phyloP scores from a whole-genome alignment of 2,888 invertebrate genomes.

The Eudasyphora cyanicolor region DNA sequence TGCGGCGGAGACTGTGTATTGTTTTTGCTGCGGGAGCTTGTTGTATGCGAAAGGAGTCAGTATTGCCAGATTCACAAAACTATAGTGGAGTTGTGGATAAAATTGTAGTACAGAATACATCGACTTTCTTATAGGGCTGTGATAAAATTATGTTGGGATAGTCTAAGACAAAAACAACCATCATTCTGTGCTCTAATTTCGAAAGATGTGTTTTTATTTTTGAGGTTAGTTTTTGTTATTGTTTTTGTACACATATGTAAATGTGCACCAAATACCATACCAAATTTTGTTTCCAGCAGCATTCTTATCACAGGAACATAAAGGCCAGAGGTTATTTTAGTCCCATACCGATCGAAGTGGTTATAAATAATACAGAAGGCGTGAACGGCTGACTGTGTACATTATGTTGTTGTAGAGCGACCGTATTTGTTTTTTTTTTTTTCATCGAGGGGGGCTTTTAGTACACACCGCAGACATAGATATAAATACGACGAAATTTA shows the following conservation, averaged over 20 bases:
- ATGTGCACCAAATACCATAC: too few species aligned
- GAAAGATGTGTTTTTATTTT: background rate
- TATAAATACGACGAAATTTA: too few species aligned
- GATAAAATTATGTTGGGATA: background rate
- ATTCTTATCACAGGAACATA: background rate
- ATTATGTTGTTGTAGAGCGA: background rate
- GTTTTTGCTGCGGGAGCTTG: slow-evolving; percentile 7
- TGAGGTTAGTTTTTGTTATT: background rate
- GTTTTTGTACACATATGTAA: background rate
- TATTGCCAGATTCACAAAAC: slow-evolving; percentile 5
- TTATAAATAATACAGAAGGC: background rate
- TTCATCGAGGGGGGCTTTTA: background rate
- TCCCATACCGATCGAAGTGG: background rate
- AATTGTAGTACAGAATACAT: background rate
- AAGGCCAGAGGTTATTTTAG: background rate
- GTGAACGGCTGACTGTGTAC: background rate
- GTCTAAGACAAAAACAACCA: background rate
- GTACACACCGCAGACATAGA: too few species aligned
- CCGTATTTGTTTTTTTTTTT: background rate
- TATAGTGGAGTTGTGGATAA: background rate
- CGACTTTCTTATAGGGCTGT: too few species aligned
- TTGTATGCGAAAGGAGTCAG: background rate
- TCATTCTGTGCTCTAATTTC: background rate
- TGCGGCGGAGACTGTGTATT: background rate
- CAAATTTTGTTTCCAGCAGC: background rate